These are phyloP conservation scores for Melanocharis versteri DNA, from an alignment of 2,113 vertebrate species.

Conservation along the genomic window DNA sequence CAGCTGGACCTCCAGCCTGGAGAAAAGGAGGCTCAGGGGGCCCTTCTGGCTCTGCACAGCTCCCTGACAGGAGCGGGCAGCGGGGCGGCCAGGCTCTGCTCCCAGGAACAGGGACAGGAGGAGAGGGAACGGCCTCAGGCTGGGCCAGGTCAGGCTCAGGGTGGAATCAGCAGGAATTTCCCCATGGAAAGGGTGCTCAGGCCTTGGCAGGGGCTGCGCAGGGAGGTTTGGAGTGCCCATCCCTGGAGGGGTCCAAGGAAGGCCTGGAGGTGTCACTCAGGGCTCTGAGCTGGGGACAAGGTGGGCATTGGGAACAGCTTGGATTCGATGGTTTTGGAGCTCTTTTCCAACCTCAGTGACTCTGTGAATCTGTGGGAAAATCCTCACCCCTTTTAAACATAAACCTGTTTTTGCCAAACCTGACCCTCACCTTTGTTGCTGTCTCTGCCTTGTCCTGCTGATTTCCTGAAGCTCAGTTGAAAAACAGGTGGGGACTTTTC, in stretches of 20 bases:
- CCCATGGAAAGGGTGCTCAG: accelerated
- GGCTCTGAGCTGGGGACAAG: neutral
- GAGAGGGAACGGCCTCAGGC: neutral
- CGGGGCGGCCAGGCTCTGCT: neutral
- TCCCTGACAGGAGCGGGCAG: neutral
- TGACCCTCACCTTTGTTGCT: neutral
- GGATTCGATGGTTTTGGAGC: accelerated
- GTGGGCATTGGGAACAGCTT: accelerated
- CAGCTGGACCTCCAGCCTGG: neutral
- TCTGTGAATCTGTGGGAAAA: neutral
- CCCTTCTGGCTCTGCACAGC: neutral
- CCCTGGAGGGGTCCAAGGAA: neutral
- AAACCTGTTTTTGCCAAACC: neutral
- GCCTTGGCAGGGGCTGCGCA: neutral
- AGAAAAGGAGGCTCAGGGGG: neutral
- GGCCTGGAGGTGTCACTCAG: accelerated
- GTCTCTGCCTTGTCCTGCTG: neutral
- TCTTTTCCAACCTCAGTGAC: neutral
- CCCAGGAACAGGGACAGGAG: neutral
- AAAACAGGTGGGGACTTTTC: neutral
- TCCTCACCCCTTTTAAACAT: neutral
- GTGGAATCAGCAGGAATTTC: neutral
- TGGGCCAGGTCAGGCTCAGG: neutral
- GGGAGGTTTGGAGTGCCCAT: neutral
- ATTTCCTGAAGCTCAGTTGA: neutral